A percentile compares a stretch with the other conserved stretches of the same genome.
Conservation (phyloP, 1,140 invertebrate species). For the Thaumatotibia leucotreta region DNA sequence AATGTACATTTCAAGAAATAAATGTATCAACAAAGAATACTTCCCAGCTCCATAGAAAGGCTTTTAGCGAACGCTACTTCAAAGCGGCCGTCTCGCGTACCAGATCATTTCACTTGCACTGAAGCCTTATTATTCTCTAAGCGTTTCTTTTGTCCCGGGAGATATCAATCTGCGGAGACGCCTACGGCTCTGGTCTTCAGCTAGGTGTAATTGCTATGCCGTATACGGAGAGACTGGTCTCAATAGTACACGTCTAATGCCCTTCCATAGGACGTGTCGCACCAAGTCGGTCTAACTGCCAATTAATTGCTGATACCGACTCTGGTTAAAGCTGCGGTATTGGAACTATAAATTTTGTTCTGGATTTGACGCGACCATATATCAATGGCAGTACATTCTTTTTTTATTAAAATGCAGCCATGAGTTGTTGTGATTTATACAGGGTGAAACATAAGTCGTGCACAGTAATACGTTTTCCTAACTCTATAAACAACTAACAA, state of each 20-base stretch:
- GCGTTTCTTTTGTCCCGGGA: constrained; percentile 34
- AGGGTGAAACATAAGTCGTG: neutral
- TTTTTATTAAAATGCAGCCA: constrained; percentile 14
- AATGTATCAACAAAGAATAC: constrained; percentile 18
- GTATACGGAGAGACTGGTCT: constrained; percentile 44
- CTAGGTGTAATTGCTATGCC: constrained; percentile 45
- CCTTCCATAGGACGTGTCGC: constrained; percentile 38
- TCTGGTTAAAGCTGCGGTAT: constrained; percentile 24
- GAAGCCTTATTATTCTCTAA: constrained; percentile 38
- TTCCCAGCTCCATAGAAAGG: constrained; percentile 21
- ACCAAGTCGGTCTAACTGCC: constrained; percentile 34
- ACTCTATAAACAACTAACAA: too few relatives aligned
- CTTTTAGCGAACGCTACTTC: constrained; percentile 33
- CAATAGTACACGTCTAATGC: constrained; percentile 40
- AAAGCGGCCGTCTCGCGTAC: constrained; percentile 34
- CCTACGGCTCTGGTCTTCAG: constrained; percentile 38
- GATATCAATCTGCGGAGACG: constrained; percentile 45
- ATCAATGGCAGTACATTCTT: constrained; percentile 22
- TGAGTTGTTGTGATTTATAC: constrained; percentile 9
- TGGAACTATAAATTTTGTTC: constrained; percentile 39
- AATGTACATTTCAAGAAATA: neutral
- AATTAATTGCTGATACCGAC: constrained; percentile 44
- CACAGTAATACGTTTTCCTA: neutral
- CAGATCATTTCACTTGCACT: constrained; percentile 39
- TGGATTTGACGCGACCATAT: constrained; percentile 23